Conservation (phyloP, 2,797 vertebrate genomes). For the Xiphorhynchus erythropygius region DNA sequence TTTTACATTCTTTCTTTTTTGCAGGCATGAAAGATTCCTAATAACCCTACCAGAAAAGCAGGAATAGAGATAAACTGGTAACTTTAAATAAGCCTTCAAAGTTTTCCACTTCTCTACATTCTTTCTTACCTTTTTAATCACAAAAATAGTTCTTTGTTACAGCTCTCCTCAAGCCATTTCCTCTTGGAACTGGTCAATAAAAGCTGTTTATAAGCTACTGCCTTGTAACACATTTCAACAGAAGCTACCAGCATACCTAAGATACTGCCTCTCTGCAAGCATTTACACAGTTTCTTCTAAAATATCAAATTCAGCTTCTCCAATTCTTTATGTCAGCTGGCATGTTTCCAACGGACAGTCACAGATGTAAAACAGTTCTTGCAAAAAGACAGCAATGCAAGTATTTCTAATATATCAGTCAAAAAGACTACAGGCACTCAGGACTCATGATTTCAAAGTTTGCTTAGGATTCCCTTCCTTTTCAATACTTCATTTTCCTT, state of each 20-base stretch:
- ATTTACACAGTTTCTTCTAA: background rate
- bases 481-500: background rate
- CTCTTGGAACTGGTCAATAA: background rate
- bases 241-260: background rate
- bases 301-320: background rate
- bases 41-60: background rate
- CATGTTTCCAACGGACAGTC: background rate
- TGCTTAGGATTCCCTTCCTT: background rate
- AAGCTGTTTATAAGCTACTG: background rate
- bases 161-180: background rate
- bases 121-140: background rate
- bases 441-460: background rate
- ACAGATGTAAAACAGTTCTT: background rate
- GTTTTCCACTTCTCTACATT: background rate
- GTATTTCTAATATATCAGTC: background rate
- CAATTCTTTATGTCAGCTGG: background rate
- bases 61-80: background rate
- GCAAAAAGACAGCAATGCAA: background rate
- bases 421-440: background rate
- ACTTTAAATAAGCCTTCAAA: background rate
- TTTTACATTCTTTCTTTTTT: background rate
- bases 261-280: background rate
- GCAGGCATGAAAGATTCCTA: background rate
- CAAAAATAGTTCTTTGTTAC: background rate
- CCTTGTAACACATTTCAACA: background rate